Base-by-base conservation (phyloP, 92 coral and sea anemone species). In the Epizoanthus rinbou region DNA sequence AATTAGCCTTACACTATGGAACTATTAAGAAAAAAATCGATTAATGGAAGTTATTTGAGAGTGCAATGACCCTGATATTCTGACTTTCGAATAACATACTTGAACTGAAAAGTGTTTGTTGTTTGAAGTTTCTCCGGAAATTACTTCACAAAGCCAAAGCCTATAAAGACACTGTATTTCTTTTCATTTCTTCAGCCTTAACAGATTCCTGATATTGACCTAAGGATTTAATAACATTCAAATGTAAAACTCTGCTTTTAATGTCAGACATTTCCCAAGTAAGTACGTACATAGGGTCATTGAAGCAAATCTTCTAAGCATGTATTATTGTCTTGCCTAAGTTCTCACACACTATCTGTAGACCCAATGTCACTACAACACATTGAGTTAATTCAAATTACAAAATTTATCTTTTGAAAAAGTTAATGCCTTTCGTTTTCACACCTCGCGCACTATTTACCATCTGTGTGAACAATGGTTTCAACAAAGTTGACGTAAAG, bases 391-490 rank as follows among this genome's bases (percentile, higher is more conserved):
- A 19, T 78, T 78, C 59, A 41, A 62, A 35, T 21, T 60, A 37
- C 39, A 78, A 59, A 17, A 52, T 31, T 18, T 57, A n/a, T 58
- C 68, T 57, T 58, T 75, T 75, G 50, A 57, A 57, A 75, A 57
- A 3, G 8, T 57, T 58, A 57, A 58, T 35, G 59, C 82, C 60
- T 62, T 21, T 45, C 70, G n/a, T 62, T 62, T 78, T 62, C 41
- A 62, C 70, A 39, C 56, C 82, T 78, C 28, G 23, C 47, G 24
- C 81, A 57, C 67, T 57, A 75, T 35, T 75, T 70, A 60, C 24
- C 43, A 78, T 59, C 25, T 17, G 10, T 39, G 16, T 21, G 75
- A 78, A 92, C 93, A 89, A 87, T 84, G 82, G 88, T 87, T 79
- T 90, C 60, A 79, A 84, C 84, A 79, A 81, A 86, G 84, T 66